Base-by-base conservation (phyloP, 2,797 vertebrate genomes). In the Pelodytes ibericus region DNA sequence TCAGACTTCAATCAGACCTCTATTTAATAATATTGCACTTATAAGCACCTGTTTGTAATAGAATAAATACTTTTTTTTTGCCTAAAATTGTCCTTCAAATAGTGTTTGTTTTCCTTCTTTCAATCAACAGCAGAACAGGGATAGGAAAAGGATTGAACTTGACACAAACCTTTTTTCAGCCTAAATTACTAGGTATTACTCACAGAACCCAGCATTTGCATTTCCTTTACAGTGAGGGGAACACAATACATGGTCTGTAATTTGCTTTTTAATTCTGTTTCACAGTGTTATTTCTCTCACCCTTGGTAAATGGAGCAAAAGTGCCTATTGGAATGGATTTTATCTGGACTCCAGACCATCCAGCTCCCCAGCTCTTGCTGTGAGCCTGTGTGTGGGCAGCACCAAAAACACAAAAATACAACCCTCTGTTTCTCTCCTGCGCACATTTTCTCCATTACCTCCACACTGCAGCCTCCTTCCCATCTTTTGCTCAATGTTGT, bases 381-480 rank as follows among this genome's bases (percentile, higher is more conserved):
- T 73, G 63, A 79, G 57, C 44, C 81, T 49, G 81, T 85, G 82
- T 85, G 80, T 82, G 84, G 84, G 84, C 81, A 83, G 77, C 70
- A 75, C 82, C 85, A 85, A 87, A 86, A 83, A 87, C 6, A 80
- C 57, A 73, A 25, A 73, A 9, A 75, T 67, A 66, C 22, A 67
- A 53, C 49, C 59, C 71, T 72, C 61, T 66, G 18, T 56, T 56
- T 60, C 20, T 41, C 67, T 75, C 84, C 74, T 86, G 71, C 86
- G 86, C 90, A 92, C 84, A 87, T 89, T 91, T 91, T 90, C 90
- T 85, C 88, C 87, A 90, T 91, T 88, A 90, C 87, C 87, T 86
- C 84, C 80, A 88, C 84, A 85, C 86, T 69, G 83, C 88, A 72
- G 86, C 87, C 88, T 91, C 89, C 87, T 86, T 90, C 87, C 86